Conservation (phyloP, 2,113 vertebrate species). For the Myanophis thanlyinensis region DNA sequence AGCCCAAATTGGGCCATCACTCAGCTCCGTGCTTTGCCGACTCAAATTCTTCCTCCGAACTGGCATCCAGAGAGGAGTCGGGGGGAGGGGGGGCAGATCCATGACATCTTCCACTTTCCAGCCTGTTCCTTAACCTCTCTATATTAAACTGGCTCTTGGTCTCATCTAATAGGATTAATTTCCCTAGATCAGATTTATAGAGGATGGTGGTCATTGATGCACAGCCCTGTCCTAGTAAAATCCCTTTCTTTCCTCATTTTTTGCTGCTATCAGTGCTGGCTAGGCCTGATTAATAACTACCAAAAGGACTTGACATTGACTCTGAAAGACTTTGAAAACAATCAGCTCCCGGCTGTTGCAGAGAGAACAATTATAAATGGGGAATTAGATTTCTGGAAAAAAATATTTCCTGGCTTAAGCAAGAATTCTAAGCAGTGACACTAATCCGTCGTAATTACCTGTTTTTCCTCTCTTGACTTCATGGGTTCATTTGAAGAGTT, state of each 20-base stretch:
- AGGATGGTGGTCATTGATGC: neutral
- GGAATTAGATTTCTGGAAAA: constrained; percentile 40
- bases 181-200: neutral
- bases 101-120: neutral
- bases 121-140: neutral
- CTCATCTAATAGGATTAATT: neutral
- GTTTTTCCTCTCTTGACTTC: constrained; percentile 27
- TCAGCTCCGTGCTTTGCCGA: too few species aligned
- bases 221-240: neutral
- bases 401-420: constrained; percentile 30
- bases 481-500: constrained; percentile 13
- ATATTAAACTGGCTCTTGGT: too few species aligned
- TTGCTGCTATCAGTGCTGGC: constrained; percentile 10
- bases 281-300: constrained; percentile 49
- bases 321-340: constrained; percentile 40
- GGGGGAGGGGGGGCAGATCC: too few species aligned
- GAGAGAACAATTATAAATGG: constrained; percentile 31
- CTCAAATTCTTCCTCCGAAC: too few species aligned
- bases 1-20: too few species aligned
- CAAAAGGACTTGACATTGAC: constrained; percentile 36
- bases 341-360: constrained; percentile 4
- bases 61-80: too few species aligned
- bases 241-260: neutral
- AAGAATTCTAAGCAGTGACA: constrained; percentile 39
- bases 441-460: constrained; percentile 54